Evolutionary conservation across 2,113 vertebrate genomes (phyloP), one percentile per base, ranked within the genome.

Genomic region (Sapajus apella): DNA sequence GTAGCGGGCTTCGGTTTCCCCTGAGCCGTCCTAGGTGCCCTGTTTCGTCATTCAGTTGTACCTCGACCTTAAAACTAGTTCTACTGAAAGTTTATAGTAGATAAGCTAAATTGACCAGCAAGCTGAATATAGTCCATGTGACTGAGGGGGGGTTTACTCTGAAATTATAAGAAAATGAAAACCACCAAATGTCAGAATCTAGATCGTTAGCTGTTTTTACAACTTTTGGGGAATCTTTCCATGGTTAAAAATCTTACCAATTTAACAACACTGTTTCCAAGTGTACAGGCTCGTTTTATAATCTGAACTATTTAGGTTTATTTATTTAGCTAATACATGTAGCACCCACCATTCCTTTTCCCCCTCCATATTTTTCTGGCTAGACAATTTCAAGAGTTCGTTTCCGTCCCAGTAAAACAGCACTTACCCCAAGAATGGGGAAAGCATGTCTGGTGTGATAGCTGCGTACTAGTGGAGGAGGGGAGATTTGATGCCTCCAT

Each of bases 321-420:
- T 83, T 84, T 84, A 37, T 58, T n/a, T 43, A 27, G 72, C 6
- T 70, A 35, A 3, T 55, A n/a, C 17, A 43, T 43, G 68, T 32
- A 37, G 16, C 14, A n/a, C 16, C 17, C 35, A 20, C 4, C 40
- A 6, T 47, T 66, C 10, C 8, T 75, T 88, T 70, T 14, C 40
- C 55, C 11, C 70, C 37, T 56, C 9, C 70, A 64, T 14, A 3
- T 86, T 93, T 75, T 96, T 77, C 47, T 90, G 88, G 32, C 52
- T 47, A 37, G 50, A 32, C 72, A n/a, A 27, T 68, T 84, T 35
- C 35, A 12, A 30, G 82, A 85, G 64, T 66, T 68, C 37, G 4
- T 90, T 79, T 61, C 35, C 72, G 66, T 84, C 56, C 45, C 58
- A 64, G 25, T 87, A 50, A 94, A 90, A 79, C 85, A 82, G 79